Conservation (phyloP, 1,140 invertebrate genomes). For the Drosophila nigrodunni region DNA sequence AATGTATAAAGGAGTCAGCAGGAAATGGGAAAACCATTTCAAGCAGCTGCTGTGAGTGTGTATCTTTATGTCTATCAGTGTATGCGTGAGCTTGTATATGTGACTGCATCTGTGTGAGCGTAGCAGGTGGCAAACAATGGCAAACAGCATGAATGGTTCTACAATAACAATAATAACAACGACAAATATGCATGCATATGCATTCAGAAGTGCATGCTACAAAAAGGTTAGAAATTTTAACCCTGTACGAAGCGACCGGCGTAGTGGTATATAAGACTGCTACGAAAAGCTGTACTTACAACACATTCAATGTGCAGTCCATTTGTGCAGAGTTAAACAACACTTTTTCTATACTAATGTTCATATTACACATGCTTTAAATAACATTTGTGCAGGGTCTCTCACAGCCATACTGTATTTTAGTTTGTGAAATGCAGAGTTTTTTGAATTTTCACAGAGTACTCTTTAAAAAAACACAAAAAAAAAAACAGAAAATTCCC, state of each 20-base stretch:
- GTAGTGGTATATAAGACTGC: no score
- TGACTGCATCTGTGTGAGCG: constrained; percentile 14
- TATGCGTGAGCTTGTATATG: constrained; percentile 10
- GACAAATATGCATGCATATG: constrained; percentile 49
- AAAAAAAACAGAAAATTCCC: background rate
- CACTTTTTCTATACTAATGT: no score
- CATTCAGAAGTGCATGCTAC: constrained; percentile 31
- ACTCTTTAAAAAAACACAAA: background rate
- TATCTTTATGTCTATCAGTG: constrained; percentile 7
- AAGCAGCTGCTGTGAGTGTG: constrained; percentile 36
- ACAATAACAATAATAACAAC: constrained; percentile 25
- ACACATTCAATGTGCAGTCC: no score
- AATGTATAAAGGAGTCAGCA: constrained; percentile 3
- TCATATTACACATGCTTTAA: no score
- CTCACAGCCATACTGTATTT: background rate
- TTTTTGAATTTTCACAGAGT: constrained; percentile 3
- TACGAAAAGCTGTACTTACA: no score
- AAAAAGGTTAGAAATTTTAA: constrained; percentile 18
- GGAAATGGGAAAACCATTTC: constrained; percentile 23
- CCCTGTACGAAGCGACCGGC: no score
- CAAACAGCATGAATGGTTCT: constrained; percentile 41
- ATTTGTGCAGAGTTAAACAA: no score
- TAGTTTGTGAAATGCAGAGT: constrained; percentile 47
- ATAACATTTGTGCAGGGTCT: no score
- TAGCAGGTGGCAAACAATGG: constrained; percentile 51